These are phyloP conservation scores for Spheniscus humboldti DNA, from an alignment of 2,797 vertebrate species.

Conservation along the genomic window DNA sequence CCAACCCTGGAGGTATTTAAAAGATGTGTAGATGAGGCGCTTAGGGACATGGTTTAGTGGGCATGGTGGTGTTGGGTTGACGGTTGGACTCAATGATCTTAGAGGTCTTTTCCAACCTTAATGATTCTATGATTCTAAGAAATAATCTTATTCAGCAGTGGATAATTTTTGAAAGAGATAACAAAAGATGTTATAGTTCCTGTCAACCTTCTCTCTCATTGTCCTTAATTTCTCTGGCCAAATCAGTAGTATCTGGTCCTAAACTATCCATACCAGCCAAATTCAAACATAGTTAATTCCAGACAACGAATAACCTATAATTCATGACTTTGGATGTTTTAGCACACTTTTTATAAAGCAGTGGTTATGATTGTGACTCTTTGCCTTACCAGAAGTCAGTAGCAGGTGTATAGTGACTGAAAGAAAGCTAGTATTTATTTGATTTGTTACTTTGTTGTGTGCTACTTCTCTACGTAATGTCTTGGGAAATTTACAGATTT, in stretches of 20 bases:
- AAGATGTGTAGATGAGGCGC: too few relatives aligned
- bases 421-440: background rate
- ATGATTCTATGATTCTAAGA: background rate
- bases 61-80: too few relatives aligned
- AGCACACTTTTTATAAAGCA: background rate
- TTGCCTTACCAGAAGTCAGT: background rate
- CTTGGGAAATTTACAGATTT: conserved; percentile 29
- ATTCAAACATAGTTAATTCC: background rate
- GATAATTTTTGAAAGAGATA: background rate
- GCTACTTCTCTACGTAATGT: background rate
- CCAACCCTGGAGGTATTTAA: too few relatives aligned
- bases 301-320: background rate
- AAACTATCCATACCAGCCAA: background rate
- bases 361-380: background rate
- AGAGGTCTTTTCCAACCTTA: too few relatives aligned
- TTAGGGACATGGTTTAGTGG: too few relatives aligned
- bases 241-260: background rate
- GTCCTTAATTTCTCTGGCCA: background rate
- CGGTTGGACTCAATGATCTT: too few relatives aligned
- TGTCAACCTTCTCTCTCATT: background rate
- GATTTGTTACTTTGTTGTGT: background rate
- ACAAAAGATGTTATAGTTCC: background rate
- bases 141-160: background rate
- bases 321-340: background rate
- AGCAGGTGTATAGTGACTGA: background rate